These are phyloP conservation scores for Aphis craccivora DNA, from an alignment of 1,140 invertebrate species.

Conservation along the genomic window DNA sequence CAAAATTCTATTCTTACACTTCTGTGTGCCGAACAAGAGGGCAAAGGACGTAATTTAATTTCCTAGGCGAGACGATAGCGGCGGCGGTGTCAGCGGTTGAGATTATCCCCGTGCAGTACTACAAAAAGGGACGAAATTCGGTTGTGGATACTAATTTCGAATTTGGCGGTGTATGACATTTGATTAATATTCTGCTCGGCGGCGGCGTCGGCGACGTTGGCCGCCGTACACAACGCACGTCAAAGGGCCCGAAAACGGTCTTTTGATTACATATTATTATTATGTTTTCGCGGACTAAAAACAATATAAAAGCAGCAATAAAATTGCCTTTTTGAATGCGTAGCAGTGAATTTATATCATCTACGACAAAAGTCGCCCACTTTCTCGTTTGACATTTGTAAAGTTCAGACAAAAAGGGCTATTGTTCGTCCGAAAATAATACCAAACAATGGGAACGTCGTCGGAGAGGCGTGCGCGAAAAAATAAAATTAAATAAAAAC, in stretches of 20 bases:
- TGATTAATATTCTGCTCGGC: conserved; percentile 45
- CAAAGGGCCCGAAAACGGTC: conserved; percentile 22
- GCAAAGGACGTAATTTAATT: conserved; percentile 56
- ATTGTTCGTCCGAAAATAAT: conserved; percentile 53
- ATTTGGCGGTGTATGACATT: conserved; percentile 47
- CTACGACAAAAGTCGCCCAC: conserved; percentile 54
- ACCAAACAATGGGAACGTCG: conserved; percentile 32
- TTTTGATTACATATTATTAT: conserved; percentile 40
- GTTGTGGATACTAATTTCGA: conserved; percentile 53
- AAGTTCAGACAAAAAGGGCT: conserved; percentile 51
- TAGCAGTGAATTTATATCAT: conserved; percentile 36
- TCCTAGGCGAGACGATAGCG: conserved; percentile 32
- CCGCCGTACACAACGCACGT: not conserved
- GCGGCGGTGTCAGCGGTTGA: conserved; percentile 27
- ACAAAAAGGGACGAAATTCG: conserved; percentile 52
- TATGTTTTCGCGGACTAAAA: conserved; percentile 39
- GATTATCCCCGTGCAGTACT: conserved; percentile 34
- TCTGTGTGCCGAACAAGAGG: conserved; percentile 42
- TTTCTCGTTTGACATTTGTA: conserved; percentile 55
- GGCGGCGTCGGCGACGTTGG: not conserved
- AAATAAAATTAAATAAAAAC: conserved; percentile 49
- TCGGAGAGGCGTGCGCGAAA: conserved; percentile 23
- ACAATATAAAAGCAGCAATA: conserved; percentile 35
- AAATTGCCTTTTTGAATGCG: conserved; percentile 30
- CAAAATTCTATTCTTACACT: conserved; percentile 58